Evolutionary conservation across 2,888 invertebrate species (phyloP), one percentile per base, ranked within the genome.

Genomic region (Rugalucina vietnamica): DNA sequence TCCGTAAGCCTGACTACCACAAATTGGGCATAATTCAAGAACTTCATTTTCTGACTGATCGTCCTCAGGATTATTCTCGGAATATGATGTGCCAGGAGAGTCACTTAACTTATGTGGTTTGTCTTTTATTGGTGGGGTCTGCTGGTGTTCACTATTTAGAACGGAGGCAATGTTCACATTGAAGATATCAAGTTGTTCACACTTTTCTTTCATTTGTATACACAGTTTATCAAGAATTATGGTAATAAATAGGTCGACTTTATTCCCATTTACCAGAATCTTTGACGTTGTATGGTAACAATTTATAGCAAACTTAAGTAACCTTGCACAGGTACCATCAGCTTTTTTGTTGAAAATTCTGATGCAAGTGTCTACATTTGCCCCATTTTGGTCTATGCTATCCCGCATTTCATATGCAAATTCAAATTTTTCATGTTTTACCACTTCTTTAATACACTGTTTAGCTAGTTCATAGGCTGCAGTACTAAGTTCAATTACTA

Each of bases 81-180:
- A n/a, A n/a, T n/a, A n/a, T n/a, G n/a, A n/a, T n/a, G n/a, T n/a
- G n/a, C n/a, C n/a, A n/a, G n/a, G n/a, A n/a, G n/a, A n/a, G n/a
- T n/a, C n/a, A n/a, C n/a, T n/a, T n/a, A n/a, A n/a, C n/a, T n/a
- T n/a, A n/a, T n/a, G n/a, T n/a, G n/a, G n/a, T n/a, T n/a, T n/a
- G n/a, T n/a, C n/a, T n/a, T n/a, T n/a, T n/a, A n/a, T n/a, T n/a
- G n/a, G n/a, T n/a, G n/a, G n/a, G n/a, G n/a, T n/a, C n/a, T n/a
- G n/a, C n/a, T n/a, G n/a, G n/a, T n/a, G n/a, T n/a, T n/a, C n/a
- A n/a, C n/a, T n/a, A n/a, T n/a, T n/a, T n/a, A n/a, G n/a, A n/a
- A n/a, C n/a, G n/a, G n/a, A n/a, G n/a, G 49, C 18, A 49, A 50
- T 74, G 74, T 49, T 74, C 18, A 24, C 27, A 39, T 74, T 74